Base-by-base conservation (phyloP, 2,888 invertebrate genomes). In the Penaeus monodon region DNA sequence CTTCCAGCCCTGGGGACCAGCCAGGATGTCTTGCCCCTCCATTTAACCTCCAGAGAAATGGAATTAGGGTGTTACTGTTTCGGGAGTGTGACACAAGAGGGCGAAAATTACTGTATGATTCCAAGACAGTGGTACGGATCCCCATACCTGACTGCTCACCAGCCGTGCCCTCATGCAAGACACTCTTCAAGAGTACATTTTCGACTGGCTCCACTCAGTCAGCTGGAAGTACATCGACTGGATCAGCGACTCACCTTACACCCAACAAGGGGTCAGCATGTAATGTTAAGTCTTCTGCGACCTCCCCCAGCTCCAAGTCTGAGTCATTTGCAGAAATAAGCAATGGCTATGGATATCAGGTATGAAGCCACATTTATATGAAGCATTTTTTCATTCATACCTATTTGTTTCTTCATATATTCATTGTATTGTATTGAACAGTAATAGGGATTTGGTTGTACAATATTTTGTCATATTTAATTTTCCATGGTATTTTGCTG, bases 21-120 rank as follows among this genome's bases (percentile, higher is more conserved):
- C 27, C 38, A 14, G 24, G 17, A 27, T 66, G 38, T 63, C 27
- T 49, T 24, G 17, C 79, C 8, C n/a, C 86, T 24, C 86, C 82
- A 63, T 73, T 86, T 29, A n/a, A 44, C 29, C 82, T 86, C 38
- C 77, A 77, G 49, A 84, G 73, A 29, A 74, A 85, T 20, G 88
- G 81, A 12, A 73, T 89, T 64, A 65, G 89, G 27, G 88, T 89
- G 17, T 77, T 89, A 38, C 86, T 89, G 65, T 89, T 86, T 84
- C 81, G 89, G 1, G 89, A 89, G 65, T 89, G 89, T 84, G 86
- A 88, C 29, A 76, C 83, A 3, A 74, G 89, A 38, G 89, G 89
- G 7, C 70, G 88, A 4, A 89, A 88, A 79, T 64, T 88, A 1
- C 73, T 89, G 6, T 89, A 89, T 27, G 89, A 89, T 65, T 89